A percentile compares a stretch with the other conserved stretches of the same genome.
Conservation (phyloP, 2,113 vertebrate species). For the Hippoglossus stenolepis region DNA sequence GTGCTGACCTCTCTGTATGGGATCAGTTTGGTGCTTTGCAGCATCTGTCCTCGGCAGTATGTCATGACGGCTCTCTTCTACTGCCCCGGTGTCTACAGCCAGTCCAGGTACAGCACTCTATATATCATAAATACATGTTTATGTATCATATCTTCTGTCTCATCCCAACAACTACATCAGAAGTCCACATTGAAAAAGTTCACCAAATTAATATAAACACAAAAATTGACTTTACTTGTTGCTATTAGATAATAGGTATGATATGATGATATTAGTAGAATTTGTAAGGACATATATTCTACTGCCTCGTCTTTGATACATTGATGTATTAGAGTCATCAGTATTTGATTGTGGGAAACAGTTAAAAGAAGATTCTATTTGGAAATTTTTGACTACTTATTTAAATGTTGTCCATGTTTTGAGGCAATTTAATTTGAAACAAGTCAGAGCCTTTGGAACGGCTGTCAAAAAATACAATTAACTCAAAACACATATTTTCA, state of each 20-base stretch:
- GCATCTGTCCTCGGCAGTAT: conserved; percentile 87
- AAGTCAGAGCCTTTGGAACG: too few species aligned
- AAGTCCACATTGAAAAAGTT: not conserved
- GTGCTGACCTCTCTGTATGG: conserved; percentile 93
- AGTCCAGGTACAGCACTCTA: conserved; percentile 85
- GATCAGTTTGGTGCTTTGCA: conserved; percentile 89
- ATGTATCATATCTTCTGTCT: not conserved
- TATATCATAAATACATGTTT: too few species aligned
- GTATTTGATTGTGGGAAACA: too few species aligned
- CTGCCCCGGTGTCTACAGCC: conserved; percentile 92
- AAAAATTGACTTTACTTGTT: not conserved
- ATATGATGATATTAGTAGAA: too few species aligned
- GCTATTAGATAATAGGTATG: not conserved
- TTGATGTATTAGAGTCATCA: too few species aligned
- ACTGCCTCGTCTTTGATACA: too few species aligned
- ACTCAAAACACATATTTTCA: too few species aligned
- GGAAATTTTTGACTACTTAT: not conserved
- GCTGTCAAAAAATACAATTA: too few species aligned
- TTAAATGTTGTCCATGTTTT: not conserved
- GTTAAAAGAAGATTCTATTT: not conserved
- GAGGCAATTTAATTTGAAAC: not conserved
- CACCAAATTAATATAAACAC: not conserved
- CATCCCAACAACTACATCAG: not conserved
- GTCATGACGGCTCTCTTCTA: conserved; percentile 89
- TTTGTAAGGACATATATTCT: too few species aligned